Base-by-base conservation (phyloP, 2,888 invertebrate species). In the Oxycera nigricornis region DNA sequence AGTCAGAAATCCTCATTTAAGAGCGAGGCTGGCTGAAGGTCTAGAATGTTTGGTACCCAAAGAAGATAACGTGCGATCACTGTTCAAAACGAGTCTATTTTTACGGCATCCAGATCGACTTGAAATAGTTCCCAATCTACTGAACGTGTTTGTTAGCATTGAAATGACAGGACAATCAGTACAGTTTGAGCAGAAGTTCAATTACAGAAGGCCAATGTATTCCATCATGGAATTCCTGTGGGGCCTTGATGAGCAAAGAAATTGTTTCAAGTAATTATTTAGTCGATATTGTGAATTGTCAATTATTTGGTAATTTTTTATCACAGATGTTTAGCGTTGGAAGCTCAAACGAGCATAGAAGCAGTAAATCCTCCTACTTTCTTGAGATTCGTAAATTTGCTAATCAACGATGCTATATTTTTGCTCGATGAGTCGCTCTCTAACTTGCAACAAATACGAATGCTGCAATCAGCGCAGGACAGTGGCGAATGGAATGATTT, bases 391-490 rank as follows among this genome's bases (percentile, higher is more conserved):
- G 91, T 98, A 41, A 99, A 99, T 87, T 88, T 99, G 77, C 87
- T 99, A 17, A 97, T 98, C 84, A 99, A 99, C 82, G 98, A 99
- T 87, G 97, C 97, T 73, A 97, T 97, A 39, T 98, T 94, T 83
- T 87, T 99, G 14, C 85, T 99, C 77, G 97, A 97, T 83, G 97
- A 98, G 83, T 96, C 96, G 0, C 87, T 95, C 14, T 89, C 92
- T 2, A 94, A 95, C 82, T 94, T 97, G 92, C 91, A 94, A 68
- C 94, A 95, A 83, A 90, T 97, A 75, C 90, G 92, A 73, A 93
- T 93, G 78, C 88, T 95, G 86, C 92, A 95, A 83, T 88, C 91
- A 77, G 90, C 91, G 6, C 91, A 91, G 91, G 92, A 80, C 59
- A 82, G 79, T 17, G 93, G 92, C 6, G 91, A 91, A 52, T 96